phyloP scores from a whole-genome alignment of 2,797 vertebrate species.

The Lepilemur ruficaudatus region DNA sequence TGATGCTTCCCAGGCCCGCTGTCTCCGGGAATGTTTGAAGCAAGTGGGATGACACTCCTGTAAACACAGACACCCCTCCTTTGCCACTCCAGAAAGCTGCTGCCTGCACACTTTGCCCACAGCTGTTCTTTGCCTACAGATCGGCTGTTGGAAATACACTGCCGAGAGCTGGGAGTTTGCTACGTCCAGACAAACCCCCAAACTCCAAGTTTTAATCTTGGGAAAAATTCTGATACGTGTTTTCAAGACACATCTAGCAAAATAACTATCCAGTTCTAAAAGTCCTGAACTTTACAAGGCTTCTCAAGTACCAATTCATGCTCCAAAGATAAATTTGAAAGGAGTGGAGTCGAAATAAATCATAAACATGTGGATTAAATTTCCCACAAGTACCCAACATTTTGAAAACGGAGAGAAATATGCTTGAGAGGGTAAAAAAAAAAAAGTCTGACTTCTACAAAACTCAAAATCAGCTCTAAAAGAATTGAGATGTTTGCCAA shows the following conservation, averaged over 20 bases:
- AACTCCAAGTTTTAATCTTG: conserved; percentile 13
- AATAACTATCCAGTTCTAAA: conserved; percentile 67
- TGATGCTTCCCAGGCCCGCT: conserved; percentile 2
- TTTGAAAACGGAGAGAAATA: conserved; percentile 68
- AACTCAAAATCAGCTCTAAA: conserved; percentile 65
- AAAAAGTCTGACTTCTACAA: conserved; percentile 41
- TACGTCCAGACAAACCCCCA: background rate
- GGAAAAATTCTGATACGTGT: conserved; percentile 34
- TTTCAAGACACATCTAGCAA: conserved; percentile 58
- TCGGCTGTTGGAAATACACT: background rate
- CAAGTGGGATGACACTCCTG: background rate
- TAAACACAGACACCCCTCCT: background rate
- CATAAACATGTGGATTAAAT: conserved; percentile 77
- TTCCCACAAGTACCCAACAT: conserved; percentile 64
- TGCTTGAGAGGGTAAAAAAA: background rate
- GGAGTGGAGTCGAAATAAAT: conserved; percentile 63
- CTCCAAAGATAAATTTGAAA: conserved; percentile 76
- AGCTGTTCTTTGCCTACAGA: background rate
- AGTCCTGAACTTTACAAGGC: conserved; percentile 70
- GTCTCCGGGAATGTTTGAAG: background rate
- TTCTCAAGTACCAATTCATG: conserved; percentile 62
- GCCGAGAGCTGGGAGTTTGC: background rate
- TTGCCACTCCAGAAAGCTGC: background rate
- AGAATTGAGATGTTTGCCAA: conserved; percentile 52
- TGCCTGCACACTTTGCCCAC: no score